phyloP scores from a whole-genome alignment of 2,797 vertebrate genomes.

The Alfaro cultratus region DNA sequence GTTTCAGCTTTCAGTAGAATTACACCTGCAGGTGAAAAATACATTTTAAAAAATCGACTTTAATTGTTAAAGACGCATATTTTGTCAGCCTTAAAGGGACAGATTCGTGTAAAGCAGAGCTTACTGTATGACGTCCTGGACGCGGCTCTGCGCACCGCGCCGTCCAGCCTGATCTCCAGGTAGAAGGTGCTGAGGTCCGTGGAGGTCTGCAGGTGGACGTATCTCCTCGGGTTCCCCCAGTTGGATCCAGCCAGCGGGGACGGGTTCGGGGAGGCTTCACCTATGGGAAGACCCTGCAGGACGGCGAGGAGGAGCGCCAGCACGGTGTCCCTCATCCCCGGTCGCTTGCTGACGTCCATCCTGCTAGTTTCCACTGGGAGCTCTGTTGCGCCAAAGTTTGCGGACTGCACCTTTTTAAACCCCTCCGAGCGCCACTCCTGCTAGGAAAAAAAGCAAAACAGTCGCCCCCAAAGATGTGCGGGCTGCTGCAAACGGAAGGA shows the following conservation, averaged over 20 bases:
- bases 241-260: slow-evolving; percentile 88
- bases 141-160: slow-evolving; percentile 86
- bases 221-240: slow-evolving; percentile 87
- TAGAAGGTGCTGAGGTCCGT: slow-evolving; percentile 90
- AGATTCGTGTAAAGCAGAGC: slow-evolving; percentile 32
- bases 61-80: slow-evolving; percentile 19
- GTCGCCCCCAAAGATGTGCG: slow-evolving; percentile 83
- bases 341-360: slow-evolving; percentile 62
- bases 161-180: slow-evolving; percentile 90
- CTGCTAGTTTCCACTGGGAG: slow-evolving; percentile 43
- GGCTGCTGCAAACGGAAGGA: slow-evolving; percentile 77
- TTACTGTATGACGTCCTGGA: slow-evolving; percentile 92
- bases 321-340: slow-evolving; percentile 61
- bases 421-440: slow-evolving; percentile 79
- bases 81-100: background rate
- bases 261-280: slow-evolving; percentile 79
- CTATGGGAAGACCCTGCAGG: slow-evolving; percentile 70
- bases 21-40: slow-evolving; percentile 83
- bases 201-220: slow-evolving; percentile 91
- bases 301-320: slow-evolving; percentile 74
- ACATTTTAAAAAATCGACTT: background rate
- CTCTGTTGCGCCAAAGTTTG: slow-evolving; percentile 72
- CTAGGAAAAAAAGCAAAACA: slow-evolving; percentile 58
- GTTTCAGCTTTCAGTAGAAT: slow-evolving; percentile 88
- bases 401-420: slow-evolving; percentile 82